Evolutionary conservation across 2,113 vertebrate genomes (phyloP).

Genomic region (Scomber japonicus): DNA sequence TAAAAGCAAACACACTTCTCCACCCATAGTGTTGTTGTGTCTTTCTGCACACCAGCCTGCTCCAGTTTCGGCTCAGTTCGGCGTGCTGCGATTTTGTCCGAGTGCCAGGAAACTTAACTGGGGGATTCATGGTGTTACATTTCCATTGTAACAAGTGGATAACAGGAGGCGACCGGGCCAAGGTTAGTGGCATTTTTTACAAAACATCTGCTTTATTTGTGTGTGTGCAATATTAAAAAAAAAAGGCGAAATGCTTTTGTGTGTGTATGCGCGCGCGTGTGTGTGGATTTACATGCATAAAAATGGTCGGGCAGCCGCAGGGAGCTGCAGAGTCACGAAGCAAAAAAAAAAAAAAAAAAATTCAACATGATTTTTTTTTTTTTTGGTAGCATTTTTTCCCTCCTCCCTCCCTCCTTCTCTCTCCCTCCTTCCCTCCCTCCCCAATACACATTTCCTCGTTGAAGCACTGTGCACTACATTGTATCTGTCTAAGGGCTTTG

Average conservation of each 20-base stretch:
- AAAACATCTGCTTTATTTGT: background rate
- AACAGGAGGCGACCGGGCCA: slow-evolving; percentile 71
- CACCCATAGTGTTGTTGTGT: background rate
- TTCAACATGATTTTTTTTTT: background rate
- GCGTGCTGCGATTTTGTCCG: slow-evolving; percentile 36
- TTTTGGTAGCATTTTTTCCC: slow-evolving; percentile 20
- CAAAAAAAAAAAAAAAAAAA: background rate
- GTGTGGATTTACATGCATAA: background rate
- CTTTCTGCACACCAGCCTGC: background rate
- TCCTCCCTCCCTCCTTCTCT: too few species aligned
- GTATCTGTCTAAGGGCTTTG: background rate
- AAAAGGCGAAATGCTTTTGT: background rate
- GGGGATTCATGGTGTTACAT: slow-evolving; percentile 61
- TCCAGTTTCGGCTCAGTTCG: background rate
- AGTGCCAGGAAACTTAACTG: slow-evolving; percentile 67
- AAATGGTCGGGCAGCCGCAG: slow-evolving; percentile 13
- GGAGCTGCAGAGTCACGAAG: slow-evolving; percentile 69
- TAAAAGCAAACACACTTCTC: background rate
- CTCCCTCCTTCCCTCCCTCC: too few species aligned
- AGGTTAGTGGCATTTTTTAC: slow-evolving; percentile 76
- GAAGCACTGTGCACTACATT: background rate
- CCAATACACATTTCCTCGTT: slow-evolving; percentile 4
- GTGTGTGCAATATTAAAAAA: background rate
- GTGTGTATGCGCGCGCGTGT: too few species aligned
- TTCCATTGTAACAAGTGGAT: slow-evolving; percentile 83